A percentile compares a stretch with the other conserved stretches of the same genome.
These are phyloP conservation scores for Acrocephalus kingi DNA, from an alignment of 2,113 vertebrate genomes.

Conservation along the genomic window DNA sequence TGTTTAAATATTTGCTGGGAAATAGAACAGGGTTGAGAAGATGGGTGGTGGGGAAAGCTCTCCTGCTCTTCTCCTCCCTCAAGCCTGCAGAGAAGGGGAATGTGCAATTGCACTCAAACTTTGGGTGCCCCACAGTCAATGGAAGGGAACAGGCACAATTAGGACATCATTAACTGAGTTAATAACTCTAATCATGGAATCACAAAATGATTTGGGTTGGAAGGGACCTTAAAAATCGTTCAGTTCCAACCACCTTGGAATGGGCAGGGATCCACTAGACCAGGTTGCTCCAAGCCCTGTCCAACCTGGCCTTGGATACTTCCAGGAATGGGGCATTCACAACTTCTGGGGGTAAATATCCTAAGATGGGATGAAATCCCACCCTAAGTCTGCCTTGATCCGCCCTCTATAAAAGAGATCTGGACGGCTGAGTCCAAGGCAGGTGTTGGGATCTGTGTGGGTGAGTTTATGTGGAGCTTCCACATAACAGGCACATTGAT, in stretches of 20 bases:
- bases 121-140: background rate
- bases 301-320: background rate
- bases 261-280: background rate
- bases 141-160: background rate
- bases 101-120: background rate
- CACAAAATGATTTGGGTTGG: background rate
- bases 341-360: background rate
- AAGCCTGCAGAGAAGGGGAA: background rate
- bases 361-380: background rate
- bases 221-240: background rate
- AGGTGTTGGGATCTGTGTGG: background rate
- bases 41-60: background rate
- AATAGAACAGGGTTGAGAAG: background rate
- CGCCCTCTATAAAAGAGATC: background rate
- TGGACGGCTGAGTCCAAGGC: background rate
- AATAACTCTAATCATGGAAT: background rate
- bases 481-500: accelerated
- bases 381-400: background rate
- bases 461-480: background rate
- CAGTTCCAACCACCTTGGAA: background rate
- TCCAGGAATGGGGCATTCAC: background rate
- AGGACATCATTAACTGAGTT: background rate
- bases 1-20: background rate
- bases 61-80: background rate
- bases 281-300: background rate